Percentiles rank a stretch among this genome's conserved stretches.
phyloP scores from a whole-genome alignment of 2,113 vertebrate species.

The Serilophus lunatus region DNA sequence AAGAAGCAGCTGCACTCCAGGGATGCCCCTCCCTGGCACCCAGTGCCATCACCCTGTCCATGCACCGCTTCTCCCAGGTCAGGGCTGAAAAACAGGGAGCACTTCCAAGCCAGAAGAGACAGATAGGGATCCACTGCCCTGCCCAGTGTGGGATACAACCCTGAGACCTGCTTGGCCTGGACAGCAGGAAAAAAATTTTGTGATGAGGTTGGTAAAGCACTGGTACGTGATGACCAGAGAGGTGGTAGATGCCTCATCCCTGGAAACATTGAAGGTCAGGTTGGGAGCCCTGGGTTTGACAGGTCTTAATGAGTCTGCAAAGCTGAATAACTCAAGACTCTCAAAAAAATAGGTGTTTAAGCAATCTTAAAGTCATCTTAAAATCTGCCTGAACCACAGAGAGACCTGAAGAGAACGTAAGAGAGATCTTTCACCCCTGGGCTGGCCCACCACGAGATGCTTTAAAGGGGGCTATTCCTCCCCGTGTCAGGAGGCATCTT shows the following conservation, averaged over 20 bases:
- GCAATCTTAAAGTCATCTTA: background rate
- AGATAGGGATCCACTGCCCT: background rate
- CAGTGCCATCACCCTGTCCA: background rate
- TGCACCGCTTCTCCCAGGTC: background rate
- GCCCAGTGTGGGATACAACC: accelerated
- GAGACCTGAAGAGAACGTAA: background rate
- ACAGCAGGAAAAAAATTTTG: background rate
- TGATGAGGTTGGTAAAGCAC: background rate
- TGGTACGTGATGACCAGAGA: background rate
- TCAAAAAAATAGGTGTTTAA: background rate
- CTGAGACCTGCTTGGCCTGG: background rate
- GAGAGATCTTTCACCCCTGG: background rate
- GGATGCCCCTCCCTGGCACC: background rate
- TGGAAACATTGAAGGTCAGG: background rate
- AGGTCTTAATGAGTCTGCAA: background rate
- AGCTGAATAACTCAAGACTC: background rate
- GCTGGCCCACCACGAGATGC: background rate
- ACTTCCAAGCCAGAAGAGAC: background rate
- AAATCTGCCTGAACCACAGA: background rate
- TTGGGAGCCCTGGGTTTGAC: background rate
- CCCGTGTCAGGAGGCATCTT: background rate
- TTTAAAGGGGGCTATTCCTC: background rate
- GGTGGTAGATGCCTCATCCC: background rate
- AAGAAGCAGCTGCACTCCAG: no score
- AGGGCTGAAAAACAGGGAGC: background rate